Base-by-base conservation (phyloP, 2,113 vertebrate species). In the Macrotis lagotis region DNA sequence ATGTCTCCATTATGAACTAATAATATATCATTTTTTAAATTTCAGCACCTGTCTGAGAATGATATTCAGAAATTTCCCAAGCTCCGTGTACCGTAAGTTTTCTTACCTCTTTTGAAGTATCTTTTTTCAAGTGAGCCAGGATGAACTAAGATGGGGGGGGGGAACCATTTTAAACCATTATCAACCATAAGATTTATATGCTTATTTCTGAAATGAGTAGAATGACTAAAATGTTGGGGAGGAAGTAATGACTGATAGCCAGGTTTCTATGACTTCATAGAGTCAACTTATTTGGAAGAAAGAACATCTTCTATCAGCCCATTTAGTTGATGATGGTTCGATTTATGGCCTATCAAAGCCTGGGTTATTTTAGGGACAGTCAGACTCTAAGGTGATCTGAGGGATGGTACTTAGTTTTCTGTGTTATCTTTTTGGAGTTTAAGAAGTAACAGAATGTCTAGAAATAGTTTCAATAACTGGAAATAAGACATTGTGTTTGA, bases 21-120 rank as follows among this genome's bases (percentile, higher is more conserved):
- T 83, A 44, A 26, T 44, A 8, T 91, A 3, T 2, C 22, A 0
- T 90, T 22, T 95, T 97, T 98, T 98, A 95, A 47, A 50, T 99
- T 99, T 28, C 97, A 99, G 99, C 99, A 98, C 94, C 98, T 99
- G 98, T 99, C 98, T 55, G 99, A 99, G 55, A 99, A 99, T 50
- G 99, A 99, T 96, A 98, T 99, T 49, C 99, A 99, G 98, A 99
- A 99, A 96, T 99, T 99, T 95, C 99, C 99, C 47, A 99, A 99
- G 96, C 98, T 99, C 95, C 98, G 99, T 89, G 98, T 99, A n/a
- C 99, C 99, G 99, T 99, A 97, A 99, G 99, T 99, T 98, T 7
- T 37, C 4, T 31, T 22, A 83, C 44, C n/a, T 66, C 12, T 66
- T 66, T 37, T 37, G 59, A 66, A 16, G 3, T 66, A 66, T 37